phyloP scores from a whole-genome alignment of 1,140 invertebrate species.

The Theocolax elegans region DNA sequence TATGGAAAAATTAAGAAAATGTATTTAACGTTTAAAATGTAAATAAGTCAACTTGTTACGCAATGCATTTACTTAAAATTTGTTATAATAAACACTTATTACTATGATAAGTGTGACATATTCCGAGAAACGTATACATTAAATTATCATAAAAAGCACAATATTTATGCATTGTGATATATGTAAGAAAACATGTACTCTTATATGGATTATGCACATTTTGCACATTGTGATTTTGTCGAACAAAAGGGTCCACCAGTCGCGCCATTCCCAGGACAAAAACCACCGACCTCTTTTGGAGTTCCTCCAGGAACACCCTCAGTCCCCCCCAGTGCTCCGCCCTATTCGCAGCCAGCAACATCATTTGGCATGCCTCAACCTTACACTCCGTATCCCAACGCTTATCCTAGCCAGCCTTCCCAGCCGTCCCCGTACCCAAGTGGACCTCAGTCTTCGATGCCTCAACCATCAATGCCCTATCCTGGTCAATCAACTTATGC shows the following conservation, averaged over 20 bases:
- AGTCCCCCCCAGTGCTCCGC: slow-evolving; percentile 53
- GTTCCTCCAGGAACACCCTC: slow-evolving; percentile 60
- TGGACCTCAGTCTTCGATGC: slow-evolving; percentile 6
- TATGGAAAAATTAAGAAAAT: no score
- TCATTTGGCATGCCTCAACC: slow-evolving; percentile 61
- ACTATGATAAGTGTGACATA: no score
- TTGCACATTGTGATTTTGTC: slow-evolving; percentile 8
- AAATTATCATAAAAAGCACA: no score
- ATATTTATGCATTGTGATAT: background rate
- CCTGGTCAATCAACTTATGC: slow-evolving; percentile 10
- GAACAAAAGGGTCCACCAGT: slow-evolving; percentile 58
- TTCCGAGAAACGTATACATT: no score
- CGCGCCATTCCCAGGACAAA: slow-evolving; percentile 56
- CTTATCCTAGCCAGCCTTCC: slow-evolving; percentile 44
- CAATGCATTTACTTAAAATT: no score
- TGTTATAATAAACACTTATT: no score
- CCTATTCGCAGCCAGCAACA: slow-evolving; percentile 48
- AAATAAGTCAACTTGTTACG: no score
- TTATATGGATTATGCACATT: slow-evolving; percentile 41
- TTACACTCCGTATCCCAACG: slow-evolving; percentile 41
- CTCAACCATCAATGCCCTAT: background rate
- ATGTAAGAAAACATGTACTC: slow-evolving; percentile 19
- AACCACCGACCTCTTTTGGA: slow-evolving; percentile 60
- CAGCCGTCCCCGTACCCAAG: slow-evolving; percentile 35
- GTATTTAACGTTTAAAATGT: no score